Conservation (phyloP, 2,797 vertebrate genomes). For the Parauchenoglanis punctatus region DNA sequence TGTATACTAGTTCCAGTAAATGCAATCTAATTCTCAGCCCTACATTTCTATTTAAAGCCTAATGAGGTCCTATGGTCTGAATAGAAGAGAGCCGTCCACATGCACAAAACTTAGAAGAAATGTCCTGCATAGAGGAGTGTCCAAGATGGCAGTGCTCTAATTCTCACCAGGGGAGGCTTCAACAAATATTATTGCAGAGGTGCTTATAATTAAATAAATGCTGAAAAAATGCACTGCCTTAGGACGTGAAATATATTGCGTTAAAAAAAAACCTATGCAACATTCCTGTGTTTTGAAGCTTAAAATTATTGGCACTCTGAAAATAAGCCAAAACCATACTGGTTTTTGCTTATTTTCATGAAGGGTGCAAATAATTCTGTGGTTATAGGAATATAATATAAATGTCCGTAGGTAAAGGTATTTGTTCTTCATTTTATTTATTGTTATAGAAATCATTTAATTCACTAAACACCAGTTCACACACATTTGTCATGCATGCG, state of each 20-base stretch:
- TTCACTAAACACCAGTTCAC: conserved; percentile 5
- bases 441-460: neutral
- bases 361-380: neutral
- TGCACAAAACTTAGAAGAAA: neutral
- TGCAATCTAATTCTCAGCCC: neutral
- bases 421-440: neutral
- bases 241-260: neutral
- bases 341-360: neutral
- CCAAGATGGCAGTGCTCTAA: neutral
- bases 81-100: neutral
- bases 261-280: neutral
- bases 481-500: conserved; percentile 20
- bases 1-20: no score
- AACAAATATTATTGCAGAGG: neutral
- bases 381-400: no score
- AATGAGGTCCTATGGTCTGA: neutral
- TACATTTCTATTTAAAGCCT: neutral
- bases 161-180: neutral
- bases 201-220: neutral
- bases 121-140: neutral
- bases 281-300: neutral
- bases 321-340: neutral
- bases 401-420: neutral
- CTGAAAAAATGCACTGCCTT: neutral
- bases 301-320: neutral